These are phyloP conservation scores for Plagiodera versicolora DNA, from an alignment of 2,888 invertebrate species.

Conservation along the genomic window DNA sequence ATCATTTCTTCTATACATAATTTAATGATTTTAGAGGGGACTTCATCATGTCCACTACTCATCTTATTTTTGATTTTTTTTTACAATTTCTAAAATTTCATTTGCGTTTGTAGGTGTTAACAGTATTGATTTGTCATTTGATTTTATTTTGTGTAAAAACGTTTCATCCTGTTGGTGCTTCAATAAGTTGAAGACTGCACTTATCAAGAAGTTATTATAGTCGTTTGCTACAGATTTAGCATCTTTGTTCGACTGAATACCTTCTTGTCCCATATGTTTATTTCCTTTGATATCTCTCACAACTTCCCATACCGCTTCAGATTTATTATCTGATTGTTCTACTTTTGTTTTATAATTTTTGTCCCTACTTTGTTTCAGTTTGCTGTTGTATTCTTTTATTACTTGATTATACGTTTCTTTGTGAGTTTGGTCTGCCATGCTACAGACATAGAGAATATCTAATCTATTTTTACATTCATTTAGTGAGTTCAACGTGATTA, in stretches of 20 bases:
- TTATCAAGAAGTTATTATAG: slow-evolving; percentile 8
- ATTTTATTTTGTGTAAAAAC: background rate
- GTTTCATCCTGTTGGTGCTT: background rate
- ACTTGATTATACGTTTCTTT: too few relatives aligned
- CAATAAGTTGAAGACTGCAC: slow-evolving; percentile 5
- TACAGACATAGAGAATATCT: too few relatives aligned
- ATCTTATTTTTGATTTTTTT: background rate
- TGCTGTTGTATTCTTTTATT: too few relatives aligned
- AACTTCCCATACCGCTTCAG: background rate
- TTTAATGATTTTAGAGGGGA: background rate
- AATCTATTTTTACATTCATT: too few relatives aligned
- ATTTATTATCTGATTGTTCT: background rate
- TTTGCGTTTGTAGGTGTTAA: background rate
- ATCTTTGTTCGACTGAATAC: too few relatives aligned
- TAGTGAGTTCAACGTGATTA: too few relatives aligned
- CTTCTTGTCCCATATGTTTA: too few relatives aligned
- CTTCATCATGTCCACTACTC: background rate
- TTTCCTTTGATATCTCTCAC: background rate
- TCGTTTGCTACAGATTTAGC: background rate
- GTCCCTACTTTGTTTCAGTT: background rate
- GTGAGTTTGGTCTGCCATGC: too few relatives aligned
- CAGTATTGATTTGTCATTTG: background rate
- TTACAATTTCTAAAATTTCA: background rate
- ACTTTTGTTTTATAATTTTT: background rate
- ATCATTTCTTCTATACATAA: background rate